Conservation (phyloP, 2,888 invertebrate genomes). For the Anoplius nigerrimus region DNA sequence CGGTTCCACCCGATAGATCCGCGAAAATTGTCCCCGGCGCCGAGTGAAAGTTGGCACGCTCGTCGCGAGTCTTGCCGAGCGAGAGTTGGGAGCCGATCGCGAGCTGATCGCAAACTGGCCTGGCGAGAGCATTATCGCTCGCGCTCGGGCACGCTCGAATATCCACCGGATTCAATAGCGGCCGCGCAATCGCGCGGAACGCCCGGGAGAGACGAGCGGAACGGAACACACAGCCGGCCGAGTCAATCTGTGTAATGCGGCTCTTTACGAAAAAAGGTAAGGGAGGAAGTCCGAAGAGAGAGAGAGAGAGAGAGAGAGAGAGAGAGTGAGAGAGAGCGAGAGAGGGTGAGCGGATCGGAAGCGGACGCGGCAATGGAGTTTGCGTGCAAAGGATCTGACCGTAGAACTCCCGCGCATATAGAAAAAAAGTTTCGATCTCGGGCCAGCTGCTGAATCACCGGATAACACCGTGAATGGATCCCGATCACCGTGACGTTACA, state of each 20-base stretch:
- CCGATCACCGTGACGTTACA: slow-evolving; percentile 42
- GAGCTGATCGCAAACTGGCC: not conserved
- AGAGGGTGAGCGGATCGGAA: slow-evolving; percentile 19
- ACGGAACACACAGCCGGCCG: slow-evolving; percentile 23
- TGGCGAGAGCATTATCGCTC: slow-evolving; percentile 5
- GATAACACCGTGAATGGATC: slow-evolving; percentile 57
- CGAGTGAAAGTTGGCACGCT: slow-evolving; percentile 42
- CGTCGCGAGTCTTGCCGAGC: slow-evolving; percentile 21
- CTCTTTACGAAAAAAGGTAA: slow-evolving; percentile 30
- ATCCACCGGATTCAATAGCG: slow-evolving; percentile 33
- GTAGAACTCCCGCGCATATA: slow-evolving; percentile 6
- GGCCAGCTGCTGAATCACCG: slow-evolving; percentile 56
- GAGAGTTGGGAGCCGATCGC: not conserved
- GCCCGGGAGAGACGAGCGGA: slow-evolving; percentile 28
- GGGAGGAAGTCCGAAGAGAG: not conserved
- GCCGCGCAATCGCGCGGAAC: slow-evolving; percentile 47
- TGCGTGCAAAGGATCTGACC: not conserved
- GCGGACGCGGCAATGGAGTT: slow-evolving; percentile 10
- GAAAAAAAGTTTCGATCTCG: slow-evolving; percentile 36
- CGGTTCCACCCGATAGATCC: slow-evolving; percentile 34
- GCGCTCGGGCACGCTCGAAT: not conserved
- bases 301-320: not conserved
- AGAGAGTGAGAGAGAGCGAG: not conserved
- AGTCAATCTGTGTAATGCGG: slow-evolving; percentile 46
- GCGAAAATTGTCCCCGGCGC: slow-evolving; percentile 35